A percentile compares a stretch with the other conserved stretches of the same genome.
These are phyloP conservation scores for Belgica antarctica DNA, from an alignment of 2,888 invertebrate genomes.

Conservation along the genomic window DNA sequence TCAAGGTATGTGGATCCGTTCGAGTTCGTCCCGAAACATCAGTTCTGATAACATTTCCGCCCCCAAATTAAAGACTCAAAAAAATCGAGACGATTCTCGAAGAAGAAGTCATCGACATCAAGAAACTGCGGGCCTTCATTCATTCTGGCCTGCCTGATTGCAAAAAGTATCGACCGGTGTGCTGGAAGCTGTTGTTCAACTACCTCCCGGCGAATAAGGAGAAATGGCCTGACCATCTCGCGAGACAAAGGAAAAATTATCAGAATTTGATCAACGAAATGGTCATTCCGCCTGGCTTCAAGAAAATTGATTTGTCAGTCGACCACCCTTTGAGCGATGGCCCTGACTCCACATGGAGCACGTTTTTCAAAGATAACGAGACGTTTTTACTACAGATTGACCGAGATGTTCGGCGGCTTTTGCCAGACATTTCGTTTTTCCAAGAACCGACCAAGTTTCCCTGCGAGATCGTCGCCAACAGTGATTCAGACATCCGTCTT, in stretches of 20 bases:
- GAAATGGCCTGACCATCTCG: slow-evolving; percentile 67
- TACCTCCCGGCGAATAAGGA: slow-evolving; percentile 72
- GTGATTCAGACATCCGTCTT: slow-evolving; percentile 76
- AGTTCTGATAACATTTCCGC: neutral
- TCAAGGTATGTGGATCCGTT: slow-evolving; percentile 1
- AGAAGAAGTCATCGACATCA: slow-evolving; percentile 69
- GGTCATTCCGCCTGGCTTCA: slow-evolving; percentile 77
- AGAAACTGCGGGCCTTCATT: slow-evolving; percentile 62
- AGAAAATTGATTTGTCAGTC: slow-evolving; percentile 56
- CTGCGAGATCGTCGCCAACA: slow-evolving; percentile 74
- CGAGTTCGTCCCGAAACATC: neutral
- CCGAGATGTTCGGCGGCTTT: slow-evolving; percentile 90
- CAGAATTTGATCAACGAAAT: slow-evolving; percentile 67
- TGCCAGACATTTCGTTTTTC: slow-evolving; percentile 97
- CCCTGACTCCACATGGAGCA: slow-evolving; percentile 93
- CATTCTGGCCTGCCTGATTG: slow-evolving; percentile 81
- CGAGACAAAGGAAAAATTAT: slow-evolving; percentile 76
- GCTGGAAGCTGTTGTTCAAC: slow-evolving; percentile 85
- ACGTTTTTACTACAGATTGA: slow-evolving; percentile 90
- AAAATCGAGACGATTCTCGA: slow-evolving; percentile 73
- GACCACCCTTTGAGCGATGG: slow-evolving; percentile 95
- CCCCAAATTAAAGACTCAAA: slow-evolving; percentile 65
- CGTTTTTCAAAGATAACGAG: slow-evolving; percentile 96
- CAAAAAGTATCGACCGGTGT: slow-evolving; percentile 73
- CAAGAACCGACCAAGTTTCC: slow-evolving; percentile 92